Evolutionary conservation across 2,888 invertebrate species (phyloP).

Genomic region (Dynastes hyllus): DNA sequence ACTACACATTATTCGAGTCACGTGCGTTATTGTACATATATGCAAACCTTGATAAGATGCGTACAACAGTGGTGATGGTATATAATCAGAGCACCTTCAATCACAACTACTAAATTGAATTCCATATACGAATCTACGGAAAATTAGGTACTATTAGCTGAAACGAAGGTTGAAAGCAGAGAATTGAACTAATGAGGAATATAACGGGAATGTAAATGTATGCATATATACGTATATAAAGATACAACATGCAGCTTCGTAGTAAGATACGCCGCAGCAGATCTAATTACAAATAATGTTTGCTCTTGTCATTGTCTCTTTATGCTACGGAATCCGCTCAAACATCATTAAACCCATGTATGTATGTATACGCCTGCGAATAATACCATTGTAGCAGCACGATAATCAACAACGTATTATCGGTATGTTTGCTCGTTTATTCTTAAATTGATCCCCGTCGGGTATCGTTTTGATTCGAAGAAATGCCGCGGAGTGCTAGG

Average conservation of each 20-base stretch:
- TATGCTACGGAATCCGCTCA: neutral
- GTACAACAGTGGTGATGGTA: too few relatives aligned
- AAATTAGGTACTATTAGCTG: too few relatives aligned
- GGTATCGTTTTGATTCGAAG: neutral
- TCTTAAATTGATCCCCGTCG: neutral
- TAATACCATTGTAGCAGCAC: neutral
- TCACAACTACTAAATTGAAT: neutral
- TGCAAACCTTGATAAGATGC: too few relatives aligned
- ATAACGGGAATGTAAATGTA: neutral
- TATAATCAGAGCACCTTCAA: neutral
- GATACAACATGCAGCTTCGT: neutral
- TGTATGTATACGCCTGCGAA: neutral
- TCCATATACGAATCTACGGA: too few relatives aligned
- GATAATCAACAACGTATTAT: neutral
- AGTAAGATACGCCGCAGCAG: neutral
- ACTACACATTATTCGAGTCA: too few relatives aligned
- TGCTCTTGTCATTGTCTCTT: neutral
- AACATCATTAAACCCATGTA: neutral
- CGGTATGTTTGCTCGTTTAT: neutral
- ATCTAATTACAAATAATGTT: conserved; percentile 19
- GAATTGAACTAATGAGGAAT: conserved; percentile 1
- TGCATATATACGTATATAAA: too few relatives aligned
- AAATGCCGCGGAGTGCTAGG: conserved; percentile 1
- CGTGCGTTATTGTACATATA: too few relatives aligned
- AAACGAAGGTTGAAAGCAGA: neutral